Base-by-base conservation (phyloP, 1,140 invertebrate genomes). In the Aphelenchoides fujianensis region DNA sequence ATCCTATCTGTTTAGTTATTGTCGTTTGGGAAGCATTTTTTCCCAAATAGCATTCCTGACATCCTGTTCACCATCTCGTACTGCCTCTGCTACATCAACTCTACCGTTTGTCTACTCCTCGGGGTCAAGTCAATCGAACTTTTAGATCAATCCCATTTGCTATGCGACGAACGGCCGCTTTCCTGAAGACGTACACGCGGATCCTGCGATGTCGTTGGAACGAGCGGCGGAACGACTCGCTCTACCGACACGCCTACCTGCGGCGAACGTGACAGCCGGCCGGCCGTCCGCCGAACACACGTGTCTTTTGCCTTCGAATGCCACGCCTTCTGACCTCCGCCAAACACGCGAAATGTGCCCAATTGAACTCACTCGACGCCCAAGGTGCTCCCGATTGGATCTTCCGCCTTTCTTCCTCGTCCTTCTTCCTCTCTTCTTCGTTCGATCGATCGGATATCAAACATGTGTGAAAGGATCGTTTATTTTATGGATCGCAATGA, bases 31-130 rank as follows among this genome's bases (percentile, higher is more conserved):
- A 86, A 69, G 82, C 84, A 2, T 88, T 87, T 75, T 87, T 84
- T 78, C 74, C 82, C 1, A n/a, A 76, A 80, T 32, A 74, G 72
- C 7, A 93, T 95, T 73, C 92, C 93, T 9, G 89, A 91, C 72
- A 89, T 90, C 77, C 86, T 95, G 66, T 97, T 94, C 92, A 92
- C 94, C 80, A 94, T 96, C 86, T 92, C 95, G 86, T 98, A 99
- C 86, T 97, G 94, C 82, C 89, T 99, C 82, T 99, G 96, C 87
- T 99, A 99, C 87, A 94, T 98, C 78, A 98, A 98, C 86, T 96
- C 93, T 75, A 97, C 94, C 30, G 92, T 98, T 75, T 63, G 16
- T 34, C 5, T n/a, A n/a, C n/a, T n/a, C n/a, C n/a, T n/a, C n/a
- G n/a, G 27, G 3, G 9, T 5, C 61, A 2, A 27, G 0, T n/a